These are phyloP conservation scores for Danio rerio DNA, from an alignment of 2,113 vertebrate species.

Conservation along the genomic window GRCz12tu NC_133200.1:19634001-19634500, in stretches of 20 bases:
- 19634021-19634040: background rate
- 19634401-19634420: no score
- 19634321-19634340: no score
- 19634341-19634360: no score
- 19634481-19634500: no score
- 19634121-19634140: conserved; percentile 86
- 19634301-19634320: no score
- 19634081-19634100: conserved; percentile 92
- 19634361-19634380: no score
- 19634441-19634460: no score
- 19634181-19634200: conserved; percentile 83
- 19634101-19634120: conserved; percentile 88
- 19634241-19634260: background rate
- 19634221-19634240: background rate
- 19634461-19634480: no score
- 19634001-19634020: background rate
- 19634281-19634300: no score
- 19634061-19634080: conserved; percentile 86
- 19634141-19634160: conserved; percentile 85
- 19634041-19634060: conserved; percentile 82
- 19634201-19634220: background rate
- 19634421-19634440: no score
- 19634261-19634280: no score
- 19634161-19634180: conserved; percentile 82
- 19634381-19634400: no score